A percentile compares a stretch with the other conserved stretches of the same genome.
Evolutionary conservation across 2,888 invertebrate genomes (phyloP).

Genomic region (Lacanobia wlatinum): DNA sequence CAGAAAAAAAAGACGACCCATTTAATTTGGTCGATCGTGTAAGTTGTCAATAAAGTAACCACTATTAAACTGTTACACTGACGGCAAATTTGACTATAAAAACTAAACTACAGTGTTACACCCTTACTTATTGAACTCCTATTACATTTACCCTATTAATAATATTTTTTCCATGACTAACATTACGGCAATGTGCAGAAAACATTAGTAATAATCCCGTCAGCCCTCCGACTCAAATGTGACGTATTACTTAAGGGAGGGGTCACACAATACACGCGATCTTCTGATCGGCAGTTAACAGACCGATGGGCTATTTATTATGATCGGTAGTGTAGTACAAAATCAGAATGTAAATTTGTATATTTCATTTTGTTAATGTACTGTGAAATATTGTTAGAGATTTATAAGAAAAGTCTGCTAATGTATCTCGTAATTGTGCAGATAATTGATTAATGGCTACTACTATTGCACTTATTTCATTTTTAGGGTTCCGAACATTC

Average conservation of each 20-base stretch:
- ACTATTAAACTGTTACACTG: not conserved
- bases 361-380: constrained; percentile 1
- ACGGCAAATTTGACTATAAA: not conserved
- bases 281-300: constrained; percentile 44
- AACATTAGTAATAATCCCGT: constrained; percentile 57
- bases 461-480: too few species aligned
- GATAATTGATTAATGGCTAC: not conserved
- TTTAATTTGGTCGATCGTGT: constrained; percentile 15
- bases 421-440: not conserved
- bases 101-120: constrained; percentile 10
- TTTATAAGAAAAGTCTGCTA: not conserved
- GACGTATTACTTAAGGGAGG: constrained; percentile 53
- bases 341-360: constrained; percentile 23
- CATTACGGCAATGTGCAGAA: constrained; percentile 47
- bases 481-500: too few species aligned
- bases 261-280: constrained; percentile 59
- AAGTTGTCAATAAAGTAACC: not conserved
- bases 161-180: constrained; percentile 23
- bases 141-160: constrained; percentile 33
- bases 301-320: constrained; percentile 28
- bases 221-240: constrained; percentile 50
- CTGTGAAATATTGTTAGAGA: not conserved
- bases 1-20: not conserved
- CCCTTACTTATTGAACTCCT: constrained; percentile 10
- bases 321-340: constrained; percentile 28